Evolutionary conservation across 2,113 vertebrate genomes (phyloP), one percentile per base, ranked within the genome.

Genomic region (Phylloscopus trochilus): DNA sequence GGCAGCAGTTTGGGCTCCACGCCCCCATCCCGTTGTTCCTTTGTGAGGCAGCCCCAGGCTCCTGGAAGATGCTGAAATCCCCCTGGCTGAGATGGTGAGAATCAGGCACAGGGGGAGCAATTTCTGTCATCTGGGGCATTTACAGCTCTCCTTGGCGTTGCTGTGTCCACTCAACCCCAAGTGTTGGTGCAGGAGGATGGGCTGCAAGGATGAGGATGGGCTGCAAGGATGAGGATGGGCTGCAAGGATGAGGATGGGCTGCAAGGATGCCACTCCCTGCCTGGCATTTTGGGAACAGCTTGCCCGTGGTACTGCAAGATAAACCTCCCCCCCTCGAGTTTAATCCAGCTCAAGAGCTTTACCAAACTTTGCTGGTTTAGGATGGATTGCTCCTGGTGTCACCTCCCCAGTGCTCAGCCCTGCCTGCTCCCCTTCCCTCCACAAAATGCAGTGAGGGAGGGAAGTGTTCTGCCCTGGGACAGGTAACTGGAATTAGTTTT

Each of bases 191-290:
- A 52, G 44, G 27, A 4, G 13, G 28, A 39, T 7, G 3, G 35
- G 52, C 37, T 75, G n/a, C n/a, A n/a, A n/a, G n/a, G n/a, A n/a
- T n/a, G n/a, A n/a, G n/a, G n/a, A n/a, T n/a, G n/a, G n/a, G n/a
- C n/a, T n/a, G n/a, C n/a, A n/a, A n/a, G n/a, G n/a, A n/a, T n/a
- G n/a, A n/a, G n/a, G n/a, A n/a, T n/a, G n/a, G n/a, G n/a, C n/a
- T n/a, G n/a, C n/a, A n/a, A n/a, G n/a, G n/a, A n/a, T n/a, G n/a
- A n/a, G n/a, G n/a, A n/a, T n/a, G n/a, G n/a, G n/a, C n/a, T n/a
- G 64, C 59, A 10, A 4, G 43, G 59, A 47, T 0, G 1, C 33
- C 0, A 0, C 27, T 72, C 53, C 56, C 33, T 18, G 49, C 0
- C 14, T 39, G 37, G 18, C 5, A 3, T 39, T 77, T 46, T 0